Evolutionary conservation across 35 echinoderm and acorn worm genomes (phyloP), one percentile per base, ranked within the genome.

Genomic region (Eucidaris tribuloides): DNA sequence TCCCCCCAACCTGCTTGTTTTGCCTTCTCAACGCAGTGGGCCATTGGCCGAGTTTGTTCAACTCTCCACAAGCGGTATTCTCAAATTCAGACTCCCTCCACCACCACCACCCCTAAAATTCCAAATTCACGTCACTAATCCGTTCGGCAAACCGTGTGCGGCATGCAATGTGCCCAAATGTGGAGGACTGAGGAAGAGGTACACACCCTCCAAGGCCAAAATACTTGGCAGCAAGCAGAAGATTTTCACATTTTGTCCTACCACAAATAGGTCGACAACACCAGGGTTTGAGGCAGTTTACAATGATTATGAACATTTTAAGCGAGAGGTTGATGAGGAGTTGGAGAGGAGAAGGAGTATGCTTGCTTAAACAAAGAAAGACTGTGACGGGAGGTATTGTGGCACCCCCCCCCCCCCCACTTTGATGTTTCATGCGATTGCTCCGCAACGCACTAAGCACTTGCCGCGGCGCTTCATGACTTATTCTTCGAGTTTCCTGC

Each of bases 1-100:
- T 25, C 54, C 56, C 40, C 85, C 85, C 38, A 81, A 65, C 57
- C 85, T 88, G 7, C 45, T 88, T 50, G 85, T 88, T 13, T 56
- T 88, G 44, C 85, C 85, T 63, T 88, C 85, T 81, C 85, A 88
- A 60, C 85, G 56, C 20, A 57, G 20, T 4, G 76, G 55, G 65
- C 74, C 38, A 61, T 88, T 77, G 42, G 77, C 81, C 17, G n/a
- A n/a, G n/a, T 39, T 37, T 23, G 57, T 88, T 18, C 74, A 81
- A 42, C 85, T 35, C 15, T 30, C 82, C 74, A 59, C 46, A 36
- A 55, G 48, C 30, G 35, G 71, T 46, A 23, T 86, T 36, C 60
- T 74, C 28, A 79, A 79, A 9, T 79, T 29, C 36, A 79, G 9
- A 55, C 42, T 36, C 62, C 52, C 85, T 28, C 48, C 46, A 42